A percentile compares a stretch with the other conserved stretches of the same genome.
These are phyloP conservation scores for Aplidium turbinatum DNA, from an alignment of 23 tunicate species.

Conservation along the genomic window DNA sequence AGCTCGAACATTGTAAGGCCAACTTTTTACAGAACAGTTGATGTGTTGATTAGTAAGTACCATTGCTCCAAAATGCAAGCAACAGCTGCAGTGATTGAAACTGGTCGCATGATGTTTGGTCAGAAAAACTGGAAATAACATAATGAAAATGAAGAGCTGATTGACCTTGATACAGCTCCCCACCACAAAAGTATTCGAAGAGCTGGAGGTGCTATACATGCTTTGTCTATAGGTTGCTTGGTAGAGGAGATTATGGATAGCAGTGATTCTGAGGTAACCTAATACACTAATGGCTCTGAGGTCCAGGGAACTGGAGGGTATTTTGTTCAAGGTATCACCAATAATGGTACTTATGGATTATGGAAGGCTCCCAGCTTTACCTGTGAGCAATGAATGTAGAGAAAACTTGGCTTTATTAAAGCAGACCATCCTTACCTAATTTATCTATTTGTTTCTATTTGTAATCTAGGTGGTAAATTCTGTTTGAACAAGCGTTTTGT, in stretches of 20 bases:
- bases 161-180: constrained; percentile 6
- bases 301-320: not conserved
- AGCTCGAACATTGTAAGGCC: constrained; percentile 2
- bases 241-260: not conserved
- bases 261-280: not conserved
- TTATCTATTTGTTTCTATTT: too few species aligned
- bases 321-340: constrained; percentile 5
- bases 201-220: constrained; percentile 14
- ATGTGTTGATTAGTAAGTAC: not conserved
- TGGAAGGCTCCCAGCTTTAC: not conserved
- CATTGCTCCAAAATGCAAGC: constrained; percentile 11
- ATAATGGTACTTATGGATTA: constrained; percentile 5
- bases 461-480: too few species aligned
- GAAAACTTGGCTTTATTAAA: not conserved
- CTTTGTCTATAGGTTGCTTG: not conserved
- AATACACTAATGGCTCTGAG: not conserved
- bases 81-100: constrained; percentile 3
- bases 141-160: not conserved
- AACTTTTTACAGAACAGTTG: constrained; percentile 3
- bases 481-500: too few species aligned
- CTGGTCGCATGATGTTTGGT: not conserved
- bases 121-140: constrained; percentile 5
- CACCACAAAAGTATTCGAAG: constrained; percentile 14
- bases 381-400: constrained; percentile 3
- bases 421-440: too few species aligned